Evolutionary conservation across 2,888 invertebrate species (phyloP).

Genomic region (Eristalinus sepulchralis): DNA sequence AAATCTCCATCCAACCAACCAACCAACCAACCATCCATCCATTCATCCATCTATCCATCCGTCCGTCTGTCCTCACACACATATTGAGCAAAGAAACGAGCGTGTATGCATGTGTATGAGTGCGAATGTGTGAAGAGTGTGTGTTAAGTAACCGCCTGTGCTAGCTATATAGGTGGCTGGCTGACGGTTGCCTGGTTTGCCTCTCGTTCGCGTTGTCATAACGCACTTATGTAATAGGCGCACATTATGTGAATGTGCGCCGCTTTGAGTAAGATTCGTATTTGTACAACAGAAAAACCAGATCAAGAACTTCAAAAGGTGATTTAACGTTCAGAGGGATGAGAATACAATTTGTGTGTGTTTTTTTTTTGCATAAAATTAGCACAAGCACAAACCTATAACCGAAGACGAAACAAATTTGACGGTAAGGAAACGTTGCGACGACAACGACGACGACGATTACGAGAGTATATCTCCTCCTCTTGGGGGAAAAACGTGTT

Average conservation of each 20-base stretch:
- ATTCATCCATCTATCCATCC: not conserved
- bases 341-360: not conserved
- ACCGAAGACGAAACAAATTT: not conserved
- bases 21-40: not conserved
- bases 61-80: not conserved
- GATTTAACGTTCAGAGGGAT: not conserved
- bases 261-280: constrained; percentile 23
- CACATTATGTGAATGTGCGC: constrained; percentile 71
- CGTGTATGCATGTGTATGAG: constrained; percentile 1
- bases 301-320: constrained; percentile 21
- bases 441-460: constrained; percentile 56
- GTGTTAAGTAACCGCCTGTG: constrained; percentile 66
- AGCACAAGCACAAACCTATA: constrained; percentile 10
- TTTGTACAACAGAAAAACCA: constrained; percentile 16
- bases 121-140: constrained; percentile 11
- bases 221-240: constrained; percentile 74
- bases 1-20: not conserved
- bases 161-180: constrained; percentile 16
- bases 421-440: constrained; percentile 8
- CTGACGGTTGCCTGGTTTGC: constrained; percentile 27
- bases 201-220: constrained; percentile 69
- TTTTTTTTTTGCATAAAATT: not conserved
- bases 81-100: not conserved
- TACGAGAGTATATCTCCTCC: constrained; percentile 53
- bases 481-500: constrained; percentile 68